Percentiles rank a stretch among this genome's conserved stretches.
Evolutionary conservation across 2,797 vertebrate species (phyloP).

Genomic region (Odontamblyopus lacepedii): DNA sequence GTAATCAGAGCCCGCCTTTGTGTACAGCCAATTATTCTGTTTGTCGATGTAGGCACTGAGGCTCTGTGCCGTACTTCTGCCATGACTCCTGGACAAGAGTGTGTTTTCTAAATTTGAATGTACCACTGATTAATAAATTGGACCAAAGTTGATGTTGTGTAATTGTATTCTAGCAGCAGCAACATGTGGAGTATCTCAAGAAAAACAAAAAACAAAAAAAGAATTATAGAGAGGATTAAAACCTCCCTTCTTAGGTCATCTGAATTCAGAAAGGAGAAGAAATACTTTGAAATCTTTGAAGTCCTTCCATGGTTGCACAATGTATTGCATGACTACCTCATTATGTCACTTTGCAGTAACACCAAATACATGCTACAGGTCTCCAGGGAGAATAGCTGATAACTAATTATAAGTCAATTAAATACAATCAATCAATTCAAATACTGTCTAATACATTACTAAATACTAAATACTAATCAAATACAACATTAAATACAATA

Average conservation of each 20-base stretch:
- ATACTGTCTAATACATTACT: too few species aligned
- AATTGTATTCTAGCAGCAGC: neutral
- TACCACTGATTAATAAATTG: neutral
- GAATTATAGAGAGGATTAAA: too few species aligned
- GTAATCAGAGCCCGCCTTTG: neutral
- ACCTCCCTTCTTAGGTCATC: neutral
- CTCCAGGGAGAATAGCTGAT: too few species aligned
- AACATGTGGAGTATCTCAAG: neutral
- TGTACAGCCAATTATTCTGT: slow-evolving; percentile 7
- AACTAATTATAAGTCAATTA: too few species aligned
- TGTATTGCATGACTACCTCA: neutral
- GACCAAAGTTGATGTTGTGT: neutral
- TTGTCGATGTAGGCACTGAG: slow-evolving; percentile 9
- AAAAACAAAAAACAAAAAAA: too few species aligned
- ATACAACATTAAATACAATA: too few species aligned
- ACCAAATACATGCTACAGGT: neutral
- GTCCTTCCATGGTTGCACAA: neutral
- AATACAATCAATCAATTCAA: too few species aligned
- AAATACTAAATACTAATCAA: too few species aligned
- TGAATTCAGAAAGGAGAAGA: neutral
- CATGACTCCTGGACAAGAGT: neutral
- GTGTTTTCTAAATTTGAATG: neutral
- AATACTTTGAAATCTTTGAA: neutral
- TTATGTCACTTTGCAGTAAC: neutral
- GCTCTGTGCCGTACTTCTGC: neutral